These are phyloP conservation scores for Balaeniceps rex DNA, from an alignment of 2,113 vertebrate genomes.

Conservation along the genomic window DNA sequence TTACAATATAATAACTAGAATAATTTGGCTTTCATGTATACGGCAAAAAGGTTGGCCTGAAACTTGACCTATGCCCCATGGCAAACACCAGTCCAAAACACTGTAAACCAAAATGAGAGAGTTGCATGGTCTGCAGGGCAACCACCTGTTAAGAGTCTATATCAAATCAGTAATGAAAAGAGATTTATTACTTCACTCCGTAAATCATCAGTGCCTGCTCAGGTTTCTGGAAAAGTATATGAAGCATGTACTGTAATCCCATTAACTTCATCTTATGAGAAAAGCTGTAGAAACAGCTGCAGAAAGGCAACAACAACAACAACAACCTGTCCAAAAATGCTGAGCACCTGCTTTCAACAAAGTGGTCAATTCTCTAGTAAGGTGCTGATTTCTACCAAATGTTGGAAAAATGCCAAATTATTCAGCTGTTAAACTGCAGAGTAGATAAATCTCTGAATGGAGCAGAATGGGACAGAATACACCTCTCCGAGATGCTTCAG, in stretches of 20 bases:
- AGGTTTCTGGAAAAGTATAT: not conserved
- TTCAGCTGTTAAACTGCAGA: not conserved
- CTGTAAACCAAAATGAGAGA: not conserved
- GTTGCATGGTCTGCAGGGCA: not conserved
- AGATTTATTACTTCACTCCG: not conserved
- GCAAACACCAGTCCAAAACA: not conserved
- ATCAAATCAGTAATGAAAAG: not conserved
- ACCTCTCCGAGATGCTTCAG: not conserved
- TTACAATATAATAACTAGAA: not conserved
- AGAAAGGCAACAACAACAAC: not conserved
- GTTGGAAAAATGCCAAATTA: not conserved
- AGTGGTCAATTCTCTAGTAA: not conserved
- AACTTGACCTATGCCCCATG: not conserved
- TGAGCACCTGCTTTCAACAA: not conserved
- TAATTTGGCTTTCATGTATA: not conserved
- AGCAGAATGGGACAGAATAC: not conserved
- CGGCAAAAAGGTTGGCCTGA: not conserved
- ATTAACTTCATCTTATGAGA: not conserved
- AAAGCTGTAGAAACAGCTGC: not conserved
- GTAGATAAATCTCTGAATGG: not conserved
- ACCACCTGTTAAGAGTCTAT: not conserved
- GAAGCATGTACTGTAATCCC: not conserved
- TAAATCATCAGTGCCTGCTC: not conserved
- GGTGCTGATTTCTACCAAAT: not conserved
- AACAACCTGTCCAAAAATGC: not conserved